Evolutionary conservation across 2,113 vertebrate genomes (phyloP).

Genomic region (Rhinogobius similis): DNA sequence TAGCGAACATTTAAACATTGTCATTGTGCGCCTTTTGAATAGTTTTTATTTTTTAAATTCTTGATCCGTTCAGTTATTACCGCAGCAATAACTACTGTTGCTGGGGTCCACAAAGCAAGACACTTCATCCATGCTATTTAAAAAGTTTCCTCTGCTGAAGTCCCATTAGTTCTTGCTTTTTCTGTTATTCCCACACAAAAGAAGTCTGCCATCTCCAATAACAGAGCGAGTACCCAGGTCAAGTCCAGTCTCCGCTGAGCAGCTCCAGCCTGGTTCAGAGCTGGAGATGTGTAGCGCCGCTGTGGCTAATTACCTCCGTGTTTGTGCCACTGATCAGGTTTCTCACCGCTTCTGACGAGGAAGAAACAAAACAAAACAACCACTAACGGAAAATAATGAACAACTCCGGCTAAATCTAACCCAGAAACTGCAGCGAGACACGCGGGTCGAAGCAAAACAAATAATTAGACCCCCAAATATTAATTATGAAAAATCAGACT

Average conservation of each 20-base stretch:
- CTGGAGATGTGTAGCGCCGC: neutral
- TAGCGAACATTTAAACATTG: no score
- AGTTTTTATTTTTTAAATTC: no score
- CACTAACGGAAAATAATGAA: neutral
- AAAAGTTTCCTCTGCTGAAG: neutral
- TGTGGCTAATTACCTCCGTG: conserved; percentile 1
- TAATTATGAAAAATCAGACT: neutral
- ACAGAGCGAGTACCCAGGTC: neutral
- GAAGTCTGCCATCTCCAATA: neutral
- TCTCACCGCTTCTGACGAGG: neutral
- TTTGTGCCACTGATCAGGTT: neutral
- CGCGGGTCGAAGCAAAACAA: neutral
- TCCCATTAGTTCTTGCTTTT: neutral
- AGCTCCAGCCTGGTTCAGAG: neutral
- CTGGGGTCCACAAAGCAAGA: no score
- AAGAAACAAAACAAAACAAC: neutral
- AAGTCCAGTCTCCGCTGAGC: neutral
- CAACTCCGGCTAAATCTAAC: neutral
- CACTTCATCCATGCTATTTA: neutral
- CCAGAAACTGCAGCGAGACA: neutral
- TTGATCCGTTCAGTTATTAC: no score
- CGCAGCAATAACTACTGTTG: no score
- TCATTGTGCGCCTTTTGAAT: no score
- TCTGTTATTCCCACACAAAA: neutral
- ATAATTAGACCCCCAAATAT: neutral